Percentiles rank a stretch among this genome's conserved stretches.
These are phyloP conservation scores for Zoroaster sp. DNA, from an alignment of 53 echinoderm and acorn worm genomes.

Conservation along the genomic window DNA sequence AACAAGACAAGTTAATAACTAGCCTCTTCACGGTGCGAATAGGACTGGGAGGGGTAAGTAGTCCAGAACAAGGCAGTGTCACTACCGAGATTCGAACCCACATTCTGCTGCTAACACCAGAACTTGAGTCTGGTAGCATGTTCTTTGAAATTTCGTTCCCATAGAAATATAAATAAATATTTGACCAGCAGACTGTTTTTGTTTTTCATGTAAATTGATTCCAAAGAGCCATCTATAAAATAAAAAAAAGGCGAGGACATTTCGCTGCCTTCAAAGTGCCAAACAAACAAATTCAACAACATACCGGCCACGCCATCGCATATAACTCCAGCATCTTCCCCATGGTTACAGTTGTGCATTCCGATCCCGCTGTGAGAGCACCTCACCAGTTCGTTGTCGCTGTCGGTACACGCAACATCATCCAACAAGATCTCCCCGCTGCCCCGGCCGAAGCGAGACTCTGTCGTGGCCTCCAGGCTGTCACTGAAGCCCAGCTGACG, in stretches of 20 bases:
- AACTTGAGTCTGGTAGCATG: no score
- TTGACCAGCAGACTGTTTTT: not conserved
- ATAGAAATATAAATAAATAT: not conserved
- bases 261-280: not conserved
- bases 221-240: no score
- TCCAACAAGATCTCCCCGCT: constrained; percentile 31
- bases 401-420: not conserved
- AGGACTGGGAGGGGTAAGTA: no score
- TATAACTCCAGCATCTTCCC: constrained; percentile 38
- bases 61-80: no score
- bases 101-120: no score
- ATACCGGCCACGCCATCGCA: constrained; percentile 18
- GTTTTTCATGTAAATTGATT: no score
- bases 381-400: not conserved
- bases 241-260: not conserved
- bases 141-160: no score
- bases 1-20: no score
- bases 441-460: constrained; percentile 33
- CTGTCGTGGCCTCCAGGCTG: not conserved
- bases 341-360: constrained; percentile 30
- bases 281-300: not conserved
- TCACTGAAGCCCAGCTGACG: constrained; percentile 43
- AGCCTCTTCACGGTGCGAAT: no score
- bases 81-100: not conserved
- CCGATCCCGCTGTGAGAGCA: constrained; percentile 25